These are phyloP conservation scores for Macrosoma leucophasiata DNA, from an alignment of 2,888 invertebrate species.

Conservation along the genomic window DNA sequence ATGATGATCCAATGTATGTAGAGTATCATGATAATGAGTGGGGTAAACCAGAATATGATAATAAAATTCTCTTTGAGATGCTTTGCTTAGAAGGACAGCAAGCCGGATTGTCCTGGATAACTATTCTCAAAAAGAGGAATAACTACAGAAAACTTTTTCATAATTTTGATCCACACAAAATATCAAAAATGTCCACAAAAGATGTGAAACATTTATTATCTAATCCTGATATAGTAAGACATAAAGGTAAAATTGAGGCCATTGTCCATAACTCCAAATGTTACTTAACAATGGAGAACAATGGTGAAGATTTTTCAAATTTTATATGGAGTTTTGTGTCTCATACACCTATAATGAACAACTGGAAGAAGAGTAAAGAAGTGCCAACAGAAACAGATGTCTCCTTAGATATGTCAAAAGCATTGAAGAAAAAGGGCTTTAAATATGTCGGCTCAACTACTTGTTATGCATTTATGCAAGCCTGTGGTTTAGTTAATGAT, in stretches of 20 bases:
- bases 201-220: slow-evolving; percentile 35
- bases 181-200: slow-evolving; percentile 34
- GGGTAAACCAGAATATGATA: slow-evolving; percentile 50
- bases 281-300: slow-evolving; percentile 45
- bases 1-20: slow-evolving; percentile 50
- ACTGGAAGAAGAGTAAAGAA: slow-evolving; percentile 40
- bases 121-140: slow-evolving; percentile 56
- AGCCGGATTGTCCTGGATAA: slow-evolving; percentile 63
- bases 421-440: slow-evolving; percentile 51
- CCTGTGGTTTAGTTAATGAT: slow-evolving; percentile 62
- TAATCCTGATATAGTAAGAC: slow-evolving; percentile 44
- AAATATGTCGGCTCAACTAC: slow-evolving; percentile 57
- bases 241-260: slow-evolving; percentile 53
- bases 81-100: slow-evolving; percentile 65
- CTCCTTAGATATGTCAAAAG: slow-evolving; percentile 45
- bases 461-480: slow-evolving; percentile 68
- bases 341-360: slow-evolving; percentile 43
- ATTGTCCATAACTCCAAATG: slow-evolving; percentile 55
- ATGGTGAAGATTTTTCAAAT: slow-evolving; percentile 45
- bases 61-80: slow-evolving; percentile 53
- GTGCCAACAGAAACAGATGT: slow-evolving; percentile 42
- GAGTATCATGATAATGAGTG: slow-evolving; percentile 62
- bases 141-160: slow-evolving; percentile 44
- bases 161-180: slow-evolving; percentile 47
- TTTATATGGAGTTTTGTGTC: slow-evolving; percentile 59